phyloP scores from a whole-genome alignment of 1,140 invertebrate genomes.

The Bombus impatiens region DNA sequence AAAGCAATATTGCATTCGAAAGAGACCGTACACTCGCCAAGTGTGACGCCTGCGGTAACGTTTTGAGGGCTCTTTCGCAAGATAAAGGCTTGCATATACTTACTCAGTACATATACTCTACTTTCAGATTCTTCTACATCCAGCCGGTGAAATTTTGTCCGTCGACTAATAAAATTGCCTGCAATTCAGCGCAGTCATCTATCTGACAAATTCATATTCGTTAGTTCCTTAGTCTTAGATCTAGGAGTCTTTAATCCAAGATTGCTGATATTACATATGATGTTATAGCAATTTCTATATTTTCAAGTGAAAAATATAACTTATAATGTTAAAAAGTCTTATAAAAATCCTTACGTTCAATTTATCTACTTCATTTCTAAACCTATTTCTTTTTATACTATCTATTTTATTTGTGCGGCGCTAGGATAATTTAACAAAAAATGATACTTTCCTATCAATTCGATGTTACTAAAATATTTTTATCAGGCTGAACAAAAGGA shows the following conservation, averaged over 20 bases:
- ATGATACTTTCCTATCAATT: too few species aligned
- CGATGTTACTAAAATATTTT: too few species aligned
- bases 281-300: too few species aligned
- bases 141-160: slow-evolving; percentile 71
- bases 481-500: too few species aligned
- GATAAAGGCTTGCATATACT: slow-evolving; percentile 78
- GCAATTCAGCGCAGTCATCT: slow-evolving; percentile 32
- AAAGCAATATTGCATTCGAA: slow-evolving; percentile 74
- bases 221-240: neutral
- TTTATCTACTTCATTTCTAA: too few species aligned
- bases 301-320: too few species aligned
- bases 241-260: neutral
- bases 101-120: slow-evolving; percentile 69
- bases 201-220: neutral
- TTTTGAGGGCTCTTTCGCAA: slow-evolving; percentile 72
- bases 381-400: too few species aligned
- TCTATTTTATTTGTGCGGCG: too few species aligned
- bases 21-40: slow-evolving; percentile 70
- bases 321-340: too few species aligned
- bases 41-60: slow-evolving; percentile 77
- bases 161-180: slow-evolving; percentile 67
- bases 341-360: too few species aligned
- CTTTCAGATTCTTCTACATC: slow-evolving; percentile 55
- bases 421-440: too few species aligned
- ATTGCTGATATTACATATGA: neutral